Conservation (phyloP, 2,888 invertebrate genomes). For the Stenoptilia bipunctidactyla region DNA sequence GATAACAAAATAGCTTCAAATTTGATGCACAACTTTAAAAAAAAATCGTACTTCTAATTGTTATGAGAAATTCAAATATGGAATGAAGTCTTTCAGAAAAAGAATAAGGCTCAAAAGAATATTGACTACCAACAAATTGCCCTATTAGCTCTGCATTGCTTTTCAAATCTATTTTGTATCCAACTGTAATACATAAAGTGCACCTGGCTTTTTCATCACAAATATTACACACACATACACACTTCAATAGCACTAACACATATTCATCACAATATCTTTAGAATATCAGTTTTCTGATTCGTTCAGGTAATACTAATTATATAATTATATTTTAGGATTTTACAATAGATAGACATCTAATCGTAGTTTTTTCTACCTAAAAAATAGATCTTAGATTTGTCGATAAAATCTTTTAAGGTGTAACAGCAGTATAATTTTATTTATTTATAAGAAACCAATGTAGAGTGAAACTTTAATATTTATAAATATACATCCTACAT, state of each 20-base stretch:
- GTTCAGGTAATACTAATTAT: constrained; percentile 31
- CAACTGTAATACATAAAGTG: no score
- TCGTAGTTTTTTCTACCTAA: constrained; percentile 17
- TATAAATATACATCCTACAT: constrained; percentile 3
- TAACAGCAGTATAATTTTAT: constrained; percentile 36
- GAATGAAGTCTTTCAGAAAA: no score
- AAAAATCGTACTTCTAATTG: no score
- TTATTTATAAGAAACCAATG: background rate
- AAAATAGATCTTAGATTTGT: constrained; percentile 56
- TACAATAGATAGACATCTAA: constrained; percentile 8
- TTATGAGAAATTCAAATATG: no score
- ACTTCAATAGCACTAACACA: constrained; percentile 30
- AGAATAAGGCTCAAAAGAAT: no score
- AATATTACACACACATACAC: no score
- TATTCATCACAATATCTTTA: constrained; percentile 69
- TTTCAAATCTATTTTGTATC: no score
- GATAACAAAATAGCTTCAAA: no score
- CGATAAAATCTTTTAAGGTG: constrained; percentile 59
- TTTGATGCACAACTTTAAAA: no score
- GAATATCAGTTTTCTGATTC: constrained; percentile 68
- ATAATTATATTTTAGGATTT: constrained; percentile 8
- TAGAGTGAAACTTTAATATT: background rate
- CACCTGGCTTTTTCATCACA: no score
- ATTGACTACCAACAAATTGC: no score
- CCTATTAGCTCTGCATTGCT: no score